Percentiles rank a stretch among this genome's conserved stretches.
These are phyloP conservation scores for Lordiphosa collinella DNA, from an alignment of 1,140 invertebrate genomes.

Conservation along the genomic window DNA sequence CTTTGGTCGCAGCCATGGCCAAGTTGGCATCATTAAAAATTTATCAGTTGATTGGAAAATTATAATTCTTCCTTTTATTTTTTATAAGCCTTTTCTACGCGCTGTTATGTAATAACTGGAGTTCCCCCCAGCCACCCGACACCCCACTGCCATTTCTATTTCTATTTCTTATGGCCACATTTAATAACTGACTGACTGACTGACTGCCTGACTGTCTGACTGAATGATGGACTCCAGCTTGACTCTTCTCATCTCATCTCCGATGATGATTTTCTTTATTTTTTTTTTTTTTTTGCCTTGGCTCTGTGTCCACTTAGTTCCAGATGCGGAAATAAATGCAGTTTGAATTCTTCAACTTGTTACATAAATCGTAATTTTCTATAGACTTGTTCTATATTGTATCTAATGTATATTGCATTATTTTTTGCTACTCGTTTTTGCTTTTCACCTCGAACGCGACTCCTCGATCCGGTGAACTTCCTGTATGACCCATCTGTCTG, in stretches of 20 bases:
- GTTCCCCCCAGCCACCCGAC: neutral
- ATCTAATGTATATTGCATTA: conserved; percentile 71
- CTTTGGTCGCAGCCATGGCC: conserved; percentile 39
- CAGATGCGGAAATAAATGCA: conserved; percentile 74
- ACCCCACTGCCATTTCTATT: conserved; percentile 7
- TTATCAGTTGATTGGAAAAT: conserved; percentile 78
- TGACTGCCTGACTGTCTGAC: conserved; percentile 32
- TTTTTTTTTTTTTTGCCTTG: conserved; percentile 31
- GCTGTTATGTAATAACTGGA: conserved; percentile 56
- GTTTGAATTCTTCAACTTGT: conserved; percentile 69
- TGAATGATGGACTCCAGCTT: conserved; percentile 9
- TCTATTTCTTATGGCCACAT: conserved; percentile 53
- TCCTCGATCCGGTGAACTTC: conserved; percentile 46
- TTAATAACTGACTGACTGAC: conserved; percentile 59
- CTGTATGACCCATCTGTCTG: conserved; percentile 47
- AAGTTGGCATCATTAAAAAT: conserved; percentile 71
- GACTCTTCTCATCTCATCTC: conserved; percentile 4
- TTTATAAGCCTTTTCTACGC: conserved; percentile 16
- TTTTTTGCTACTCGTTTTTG: conserved; percentile 58
- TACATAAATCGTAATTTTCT: conserved; percentile 77
- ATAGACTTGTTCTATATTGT: conserved; percentile 61
- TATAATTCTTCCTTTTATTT: conserved; percentile 58
- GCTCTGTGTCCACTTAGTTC: conserved; percentile 34
- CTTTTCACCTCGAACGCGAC: neutral
- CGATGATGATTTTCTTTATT: conserved; percentile 12